Conservation (phyloP, 2,797 vertebrate genomes). For the Nannoperca australis region DNA sequence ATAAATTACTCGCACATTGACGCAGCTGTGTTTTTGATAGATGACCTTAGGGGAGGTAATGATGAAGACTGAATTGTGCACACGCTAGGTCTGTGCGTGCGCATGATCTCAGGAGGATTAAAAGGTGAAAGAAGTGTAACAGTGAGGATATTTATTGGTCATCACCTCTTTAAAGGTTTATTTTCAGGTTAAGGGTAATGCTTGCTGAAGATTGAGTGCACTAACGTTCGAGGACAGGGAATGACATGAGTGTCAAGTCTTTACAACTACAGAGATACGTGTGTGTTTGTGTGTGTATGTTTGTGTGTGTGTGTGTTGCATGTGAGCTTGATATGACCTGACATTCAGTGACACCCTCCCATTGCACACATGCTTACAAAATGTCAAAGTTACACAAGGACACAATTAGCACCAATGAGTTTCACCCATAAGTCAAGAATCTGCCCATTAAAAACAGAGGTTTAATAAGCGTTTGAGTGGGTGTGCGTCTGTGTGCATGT, state of each 20-base stretch:
- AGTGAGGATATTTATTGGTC: constrained; percentile 8
- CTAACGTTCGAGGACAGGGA: background rate
- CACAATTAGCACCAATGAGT: constrained; percentile 42
- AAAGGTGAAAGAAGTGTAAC: constrained; percentile 2
- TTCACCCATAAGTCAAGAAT: constrained; percentile 27
- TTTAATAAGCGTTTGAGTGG: constrained; percentile 12
- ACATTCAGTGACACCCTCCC: constrained; percentile 44
- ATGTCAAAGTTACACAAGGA: constrained; percentile 54
- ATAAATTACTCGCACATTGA: constrained; percentile 42
- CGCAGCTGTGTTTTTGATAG: constrained; percentile 49
- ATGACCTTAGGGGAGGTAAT: constrained; percentile 59
- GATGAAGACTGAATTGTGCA: constrained; percentile 42
- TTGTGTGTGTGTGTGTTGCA: background rate
- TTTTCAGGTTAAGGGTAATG: constrained; percentile 26
- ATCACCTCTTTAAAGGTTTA: constrained; percentile 23
- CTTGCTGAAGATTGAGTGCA: constrained; percentile 26
- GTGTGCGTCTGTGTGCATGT: background rate
- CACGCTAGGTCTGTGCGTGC: background rate
- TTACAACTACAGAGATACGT: background rate
- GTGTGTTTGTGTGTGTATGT: background rate
- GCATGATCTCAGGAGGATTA: background rate
- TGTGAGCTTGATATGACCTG: constrained; percentile 46
- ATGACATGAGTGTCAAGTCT: constrained; percentile 4
- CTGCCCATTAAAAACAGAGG: constrained; percentile 12
- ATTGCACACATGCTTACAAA: constrained; percentile 24